Percentiles rank a stretch among this genome's conserved stretches.
phyloP scores from a whole-genome alignment of 1,140 invertebrate genomes.

The Zelostemma sp. region DNA sequence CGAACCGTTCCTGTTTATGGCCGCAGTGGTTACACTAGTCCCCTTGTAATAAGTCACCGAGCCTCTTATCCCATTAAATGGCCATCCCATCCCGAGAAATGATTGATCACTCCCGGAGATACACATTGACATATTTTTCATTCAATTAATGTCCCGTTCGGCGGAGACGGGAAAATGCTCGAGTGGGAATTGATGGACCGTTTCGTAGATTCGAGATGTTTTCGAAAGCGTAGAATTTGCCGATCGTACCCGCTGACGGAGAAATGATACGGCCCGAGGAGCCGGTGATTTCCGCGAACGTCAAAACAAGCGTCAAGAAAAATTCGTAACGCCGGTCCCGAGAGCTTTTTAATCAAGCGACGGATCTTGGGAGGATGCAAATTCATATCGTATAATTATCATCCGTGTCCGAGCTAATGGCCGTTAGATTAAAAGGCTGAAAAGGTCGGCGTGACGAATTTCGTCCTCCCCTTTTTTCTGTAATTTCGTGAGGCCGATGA shows the following conservation, averaged over 20 bases:
- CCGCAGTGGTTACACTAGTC: slow-evolving; percentile 28
- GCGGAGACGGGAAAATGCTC: too few relatives aligned
- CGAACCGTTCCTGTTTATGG: slow-evolving; percentile 27
- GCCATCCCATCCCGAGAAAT: slow-evolving; percentile 11
- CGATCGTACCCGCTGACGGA: too few relatives aligned
- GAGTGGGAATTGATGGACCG: too few relatives aligned
- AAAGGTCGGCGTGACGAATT: slow-evolving; percentile 15
- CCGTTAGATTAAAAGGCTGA: slow-evolving; percentile 3
- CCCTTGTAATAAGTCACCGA: slow-evolving; percentile 15
- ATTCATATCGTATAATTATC: not conserved
- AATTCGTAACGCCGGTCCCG: not conserved
- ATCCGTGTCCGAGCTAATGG: not conserved
- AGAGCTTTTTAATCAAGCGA: slow-evolving; percentile 3
- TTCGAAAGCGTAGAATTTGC: too few relatives aligned
- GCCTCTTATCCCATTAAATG: slow-evolving; percentile 17
- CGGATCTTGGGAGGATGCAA: not conserved
- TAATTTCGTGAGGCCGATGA: slow-evolving; percentile 38
- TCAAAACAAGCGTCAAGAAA: slow-evolving; percentile 3
- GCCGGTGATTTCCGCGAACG: not conserved
- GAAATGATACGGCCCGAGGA: not conserved
- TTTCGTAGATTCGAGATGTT: too few relatives aligned
- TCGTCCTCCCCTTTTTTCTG: slow-evolving; percentile 12
- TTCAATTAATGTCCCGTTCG: too few relatives aligned
- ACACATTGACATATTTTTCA: too few relatives aligned
- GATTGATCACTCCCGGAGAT: not conserved